These are phyloP conservation scores for Gastrophryne carolinensis DNA, from an alignment of 2,797 vertebrate species.

Conservation along the genomic window DNA sequence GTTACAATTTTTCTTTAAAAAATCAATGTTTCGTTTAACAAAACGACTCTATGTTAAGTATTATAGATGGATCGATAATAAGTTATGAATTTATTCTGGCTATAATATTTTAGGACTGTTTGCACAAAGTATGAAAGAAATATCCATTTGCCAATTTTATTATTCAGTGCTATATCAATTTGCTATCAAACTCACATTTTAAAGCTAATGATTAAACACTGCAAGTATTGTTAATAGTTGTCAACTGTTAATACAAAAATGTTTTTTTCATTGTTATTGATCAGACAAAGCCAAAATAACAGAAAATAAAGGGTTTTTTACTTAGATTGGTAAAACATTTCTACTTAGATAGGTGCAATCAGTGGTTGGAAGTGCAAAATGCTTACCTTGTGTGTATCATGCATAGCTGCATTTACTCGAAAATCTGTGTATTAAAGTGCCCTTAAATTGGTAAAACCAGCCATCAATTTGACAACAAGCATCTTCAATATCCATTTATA, in stretches of 20 bases:
- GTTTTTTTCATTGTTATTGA: background rate
- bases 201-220: constrained; percentile 12
- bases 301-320: no score
- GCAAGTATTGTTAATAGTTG: background rate
- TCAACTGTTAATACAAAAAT: background rate
- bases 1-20: constrained; percentile 22
- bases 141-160: constrained; percentile 44
- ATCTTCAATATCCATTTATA: no score
- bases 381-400: no score
- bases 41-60: constrained; percentile 18
- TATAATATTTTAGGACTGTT: constrained; percentile 34
- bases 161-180: constrained; percentile 37
- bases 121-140: constrained; percentile 29
- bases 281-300: no score
- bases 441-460: no score
- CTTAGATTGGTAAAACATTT: no score
- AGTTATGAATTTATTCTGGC: constrained; percentile 2
- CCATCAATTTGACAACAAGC: no score
- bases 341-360: no score
- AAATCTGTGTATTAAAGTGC: no score
- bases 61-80: constrained; percentile 32
- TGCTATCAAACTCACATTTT: constrained; percentile 27
- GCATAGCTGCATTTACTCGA: no score
- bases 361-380: no score
- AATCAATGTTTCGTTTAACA: constrained; percentile 44